phyloP scores from a whole-genome alignment of 2,113 vertebrate genomes.

The Chloropsis cyanopogon region DNA sequence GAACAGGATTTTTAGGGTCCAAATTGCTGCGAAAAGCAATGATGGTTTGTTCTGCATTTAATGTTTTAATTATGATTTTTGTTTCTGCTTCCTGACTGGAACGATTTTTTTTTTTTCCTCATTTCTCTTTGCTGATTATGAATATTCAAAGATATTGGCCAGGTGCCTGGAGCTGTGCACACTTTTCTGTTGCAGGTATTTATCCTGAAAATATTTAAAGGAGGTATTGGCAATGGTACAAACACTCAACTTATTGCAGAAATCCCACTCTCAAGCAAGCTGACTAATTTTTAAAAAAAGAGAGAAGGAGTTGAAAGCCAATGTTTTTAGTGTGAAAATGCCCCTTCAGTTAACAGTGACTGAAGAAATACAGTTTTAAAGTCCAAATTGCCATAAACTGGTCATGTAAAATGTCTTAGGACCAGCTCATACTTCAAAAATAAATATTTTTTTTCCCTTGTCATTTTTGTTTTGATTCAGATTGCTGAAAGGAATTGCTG shows the following conservation, averaged over 20 bases:
- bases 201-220: neutral
- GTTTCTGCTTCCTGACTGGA: neutral
- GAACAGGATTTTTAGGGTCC: neutral
- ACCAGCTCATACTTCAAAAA: neutral
- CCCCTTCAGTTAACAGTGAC: neutral
- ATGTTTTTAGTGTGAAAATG: neutral
- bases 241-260: neutral
- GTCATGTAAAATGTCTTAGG: neutral
- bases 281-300: neutral
- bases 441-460: neutral
- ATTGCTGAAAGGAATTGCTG: neutral
- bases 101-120: neutral
- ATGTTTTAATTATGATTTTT: neutral
- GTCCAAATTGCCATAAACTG: neutral
- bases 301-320: neutral
- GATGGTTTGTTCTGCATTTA: neutral
- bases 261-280: neutral
- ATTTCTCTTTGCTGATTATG: neutral
- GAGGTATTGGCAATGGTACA: neutral
- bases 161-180: neutral
- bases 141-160: neutral
- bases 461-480: neutral
- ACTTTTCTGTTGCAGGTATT: neutral
- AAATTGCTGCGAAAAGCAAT: neutral
- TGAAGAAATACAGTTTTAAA: neutral